phyloP scores from a whole-genome alignment of 2,888 invertebrate species.

The Drosophila stalkeri region DNA sequence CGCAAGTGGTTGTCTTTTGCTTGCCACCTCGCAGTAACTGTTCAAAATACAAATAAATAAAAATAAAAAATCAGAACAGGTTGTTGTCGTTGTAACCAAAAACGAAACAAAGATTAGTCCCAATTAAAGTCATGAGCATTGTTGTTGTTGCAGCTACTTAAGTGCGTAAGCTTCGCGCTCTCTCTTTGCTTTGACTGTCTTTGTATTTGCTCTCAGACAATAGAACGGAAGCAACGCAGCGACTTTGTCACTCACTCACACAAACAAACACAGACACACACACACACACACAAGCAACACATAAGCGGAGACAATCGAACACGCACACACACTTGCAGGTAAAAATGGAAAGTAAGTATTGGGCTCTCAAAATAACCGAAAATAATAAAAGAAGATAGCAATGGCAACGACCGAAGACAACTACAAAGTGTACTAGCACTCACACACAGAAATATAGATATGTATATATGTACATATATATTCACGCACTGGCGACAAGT shows the following conservation, averaged over 20 bases:
- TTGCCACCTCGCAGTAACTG: constrained; percentile 85
- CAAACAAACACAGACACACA: constrained; percentile 35
- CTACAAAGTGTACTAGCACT: constrained; percentile 38
- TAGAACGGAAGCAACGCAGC: constrained; percentile 74
- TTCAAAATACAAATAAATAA: constrained; percentile 14
- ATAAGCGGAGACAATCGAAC: constrained; percentile 29
- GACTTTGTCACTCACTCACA: constrained; percentile 63
- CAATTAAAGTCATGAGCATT: constrained; percentile 68
- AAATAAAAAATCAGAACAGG: constrained; percentile 61
- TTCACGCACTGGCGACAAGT: constrained; percentile 36
- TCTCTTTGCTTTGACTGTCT: constrained; percentile 15
- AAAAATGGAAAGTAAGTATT: constrained; percentile 76
- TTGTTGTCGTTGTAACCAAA: constrained; percentile 76
- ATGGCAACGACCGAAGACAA: constrained; percentile 73
- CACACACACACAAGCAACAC: constrained; percentile 31
- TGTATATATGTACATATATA: not conserved
- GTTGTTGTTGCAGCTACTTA: constrained; percentile 24
- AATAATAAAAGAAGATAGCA: constrained; percentile 71
- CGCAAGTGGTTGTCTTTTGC: constrained; percentile 85
- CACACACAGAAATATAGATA: constrained; percentile 11
- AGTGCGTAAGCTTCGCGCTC: constrained; percentile 61
- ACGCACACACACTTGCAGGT: constrained; percentile 59
- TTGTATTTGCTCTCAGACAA: constrained; percentile 58
- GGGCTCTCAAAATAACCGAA: constrained; percentile 61
- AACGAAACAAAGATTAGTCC: constrained; percentile 74